phyloP scores from a whole-genome alignment of 2,113 vertebrate species.

The Phalacrocorax carbo region DNA sequence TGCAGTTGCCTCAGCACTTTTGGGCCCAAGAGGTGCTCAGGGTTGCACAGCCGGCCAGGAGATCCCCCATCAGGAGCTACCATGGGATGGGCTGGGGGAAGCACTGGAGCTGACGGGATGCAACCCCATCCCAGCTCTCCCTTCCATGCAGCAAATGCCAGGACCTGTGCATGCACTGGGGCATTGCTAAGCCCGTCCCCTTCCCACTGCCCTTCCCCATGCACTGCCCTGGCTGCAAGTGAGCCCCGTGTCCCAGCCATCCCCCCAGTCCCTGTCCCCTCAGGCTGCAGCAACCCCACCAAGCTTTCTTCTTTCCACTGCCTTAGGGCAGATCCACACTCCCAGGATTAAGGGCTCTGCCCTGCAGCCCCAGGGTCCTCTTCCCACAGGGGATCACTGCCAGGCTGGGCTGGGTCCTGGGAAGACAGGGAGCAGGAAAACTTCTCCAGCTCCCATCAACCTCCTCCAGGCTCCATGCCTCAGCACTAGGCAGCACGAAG shows the following conservation, averaged over 20 bases:
- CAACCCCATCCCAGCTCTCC: background rate
- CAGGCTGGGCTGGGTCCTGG: background rate
- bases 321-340: rapidly evolving
- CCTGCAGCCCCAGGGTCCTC: background rate
- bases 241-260: rapidly evolving
- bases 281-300: background rate
- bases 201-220: background rate
- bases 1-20: background rate
- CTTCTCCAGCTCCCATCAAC: background rate
- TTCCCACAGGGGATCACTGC: rapidly evolving
- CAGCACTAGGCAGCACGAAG: background rate
- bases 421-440: background rate
- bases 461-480: background rate
- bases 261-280: background rate
- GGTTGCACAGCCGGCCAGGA: rapidly evolving
- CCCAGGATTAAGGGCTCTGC: background rate
- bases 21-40: no score
- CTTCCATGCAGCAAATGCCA: background rate
- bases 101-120: background rate
- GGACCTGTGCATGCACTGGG: rapidly evolving
- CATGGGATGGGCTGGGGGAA: background rate
- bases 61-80: background rate
- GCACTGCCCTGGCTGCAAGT: rapidly evolving
- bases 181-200: background rate
- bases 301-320: background rate